Base-by-base conservation (phyloP, 2,113 vertebrate species). In the Tenrec ecaudatus region DNA sequence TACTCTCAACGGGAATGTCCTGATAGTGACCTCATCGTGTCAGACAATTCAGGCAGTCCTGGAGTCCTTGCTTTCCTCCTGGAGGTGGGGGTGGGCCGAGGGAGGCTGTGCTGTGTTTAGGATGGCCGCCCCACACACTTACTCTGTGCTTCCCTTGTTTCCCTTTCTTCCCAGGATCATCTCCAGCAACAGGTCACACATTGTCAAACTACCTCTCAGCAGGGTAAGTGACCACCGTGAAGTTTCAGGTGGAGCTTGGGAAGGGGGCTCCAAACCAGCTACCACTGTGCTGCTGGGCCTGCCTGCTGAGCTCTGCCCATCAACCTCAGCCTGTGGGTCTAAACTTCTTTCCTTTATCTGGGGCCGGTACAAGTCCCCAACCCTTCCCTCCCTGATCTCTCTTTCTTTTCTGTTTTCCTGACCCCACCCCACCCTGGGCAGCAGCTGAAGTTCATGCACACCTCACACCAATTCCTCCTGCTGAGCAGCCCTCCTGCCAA, bases 401-500 rank as follows among this genome's bases (percentile, higher is more conserved):
- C 78, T 93, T 91, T 8, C 79, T 93, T 3, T 36, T 96, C 60
- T 96, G 53, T 96, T 95, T 93, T 95, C 85, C 87, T 96, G 88
- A 73, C 86, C 60, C 66, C 73, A 83, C 95, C 94, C 96, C 90
- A 1, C 96, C 97, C 78, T 97, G 90, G 98, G 97, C 98, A 99
- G 99, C 99, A 99, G 99, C 98, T 99, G 98, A 99, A 99, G 98
- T 99, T 99, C 98, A 99, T 99, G 99, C 99, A 99, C 99, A 99
- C 99, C 94, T 99, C 99, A 95, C 99, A 99, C 98, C 99, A 99
- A 98, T 99, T 99, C 98, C 98, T 99, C 97, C 98, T 99, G 98
- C 99, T 99, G 98, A 99, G 99, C 98, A 99, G 99, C 97, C 99
- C 99, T 83, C 99, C 99, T 0, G 99, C 99, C 95, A 99, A 99